Conservation (phyloP, 1,140 invertebrate species). For the Pseudomyrmex flavicornis region DNA sequence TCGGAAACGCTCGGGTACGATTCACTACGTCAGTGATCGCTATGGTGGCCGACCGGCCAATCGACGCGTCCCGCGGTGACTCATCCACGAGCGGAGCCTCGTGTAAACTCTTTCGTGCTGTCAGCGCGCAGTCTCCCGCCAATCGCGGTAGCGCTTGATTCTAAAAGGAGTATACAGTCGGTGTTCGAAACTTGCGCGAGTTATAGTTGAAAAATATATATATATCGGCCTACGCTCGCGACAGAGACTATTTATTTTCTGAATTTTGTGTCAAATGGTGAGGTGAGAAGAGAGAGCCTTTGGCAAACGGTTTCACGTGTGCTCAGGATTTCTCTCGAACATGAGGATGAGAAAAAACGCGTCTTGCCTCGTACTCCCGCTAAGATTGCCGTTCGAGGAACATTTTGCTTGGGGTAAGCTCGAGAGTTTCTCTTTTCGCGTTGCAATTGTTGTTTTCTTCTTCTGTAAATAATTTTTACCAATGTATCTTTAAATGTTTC, state of each 20-base stretch:
- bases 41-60: conserved; percentile 69
- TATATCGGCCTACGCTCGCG: conserved; percentile 4
- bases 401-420: conserved; percentile 85
- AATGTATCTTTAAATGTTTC: too few species aligned
- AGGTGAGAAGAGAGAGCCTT: conserved; percentile 48
- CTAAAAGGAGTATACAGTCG: too few species aligned
- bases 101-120: conserved; percentile 77
- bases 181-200: not conserved
- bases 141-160: conserved; percentile 21
- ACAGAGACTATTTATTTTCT: not conserved
- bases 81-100: conserved; percentile 75
- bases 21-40: conserved; percentile 72
- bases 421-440: not conserved
- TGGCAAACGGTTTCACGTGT: conserved; percentile 22
- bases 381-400: conserved; percentile 84
- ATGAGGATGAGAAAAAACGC: conserved; percentile 89
- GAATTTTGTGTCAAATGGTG: conserved; percentile 68
- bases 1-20: conserved; percentile 61
- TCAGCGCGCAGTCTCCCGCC: conserved; percentile 75
- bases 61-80: conserved; percentile 71
- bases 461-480: too few species aligned
- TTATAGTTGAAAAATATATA: not conserved
- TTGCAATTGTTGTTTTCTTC: not conserved
- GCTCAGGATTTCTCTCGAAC: conserved; percentile 69
- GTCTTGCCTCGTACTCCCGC: conserved; percentile 87